A percentile compares a stretch with the other conserved stretches of the same genome.
Conservation (phyloP, 92 coral and sea anemone genomes). For the Micromussa lordhowensis region DNA sequence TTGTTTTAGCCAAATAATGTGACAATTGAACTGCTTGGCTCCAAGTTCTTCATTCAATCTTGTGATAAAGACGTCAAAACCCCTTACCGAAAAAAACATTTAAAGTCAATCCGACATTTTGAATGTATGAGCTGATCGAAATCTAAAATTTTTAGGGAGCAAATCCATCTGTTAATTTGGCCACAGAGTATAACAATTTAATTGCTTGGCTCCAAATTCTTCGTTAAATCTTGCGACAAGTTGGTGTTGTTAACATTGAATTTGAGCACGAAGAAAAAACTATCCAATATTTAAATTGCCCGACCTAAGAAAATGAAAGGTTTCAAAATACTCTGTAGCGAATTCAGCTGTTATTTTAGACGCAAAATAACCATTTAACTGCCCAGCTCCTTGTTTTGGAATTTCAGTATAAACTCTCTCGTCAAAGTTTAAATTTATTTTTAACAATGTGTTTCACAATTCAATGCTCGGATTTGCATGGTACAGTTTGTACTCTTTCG, state of each 20-base stretch:
- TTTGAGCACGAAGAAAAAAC: neutral
- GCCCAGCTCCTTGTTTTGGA: neutral
- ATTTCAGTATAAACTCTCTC: neutral
- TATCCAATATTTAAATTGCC: neutral
- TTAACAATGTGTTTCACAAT: neutral
- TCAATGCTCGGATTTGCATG: neutral
- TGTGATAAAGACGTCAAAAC: no score
- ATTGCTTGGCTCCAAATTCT: neutral
- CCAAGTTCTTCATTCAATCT: neutral
- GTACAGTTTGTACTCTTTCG: neutral
- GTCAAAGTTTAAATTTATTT: neutral
- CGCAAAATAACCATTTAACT: neutral
- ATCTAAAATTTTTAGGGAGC: neutral
- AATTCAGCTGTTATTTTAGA: neutral
- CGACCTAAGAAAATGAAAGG: neutral
- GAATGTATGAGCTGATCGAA: no score
- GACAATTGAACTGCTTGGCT: neutral
- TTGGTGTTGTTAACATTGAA: neutral
- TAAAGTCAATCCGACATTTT: no score
- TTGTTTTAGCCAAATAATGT: neutral
- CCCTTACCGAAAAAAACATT: no score
- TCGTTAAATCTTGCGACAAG: no score
- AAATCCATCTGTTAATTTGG: neutral
- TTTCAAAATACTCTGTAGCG: neutral
- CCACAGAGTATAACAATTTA: neutral